Conservation (phyloP, 1,140 invertebrate species). For the Gyrodactylus salaris region DNA sequence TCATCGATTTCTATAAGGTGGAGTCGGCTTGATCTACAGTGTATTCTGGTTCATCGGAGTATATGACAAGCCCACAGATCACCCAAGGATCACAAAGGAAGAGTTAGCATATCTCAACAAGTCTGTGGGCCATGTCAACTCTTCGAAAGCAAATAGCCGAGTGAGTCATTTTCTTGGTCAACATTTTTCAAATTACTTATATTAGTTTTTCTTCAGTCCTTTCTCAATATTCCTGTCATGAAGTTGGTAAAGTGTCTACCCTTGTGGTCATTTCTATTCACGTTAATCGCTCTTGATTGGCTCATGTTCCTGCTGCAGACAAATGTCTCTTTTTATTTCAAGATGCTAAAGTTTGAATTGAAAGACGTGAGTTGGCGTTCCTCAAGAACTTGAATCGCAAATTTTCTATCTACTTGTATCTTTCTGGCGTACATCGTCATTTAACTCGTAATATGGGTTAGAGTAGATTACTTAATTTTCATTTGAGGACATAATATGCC, state of each 20-base stretch:
- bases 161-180: background rate
- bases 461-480: no score
- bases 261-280: background rate
- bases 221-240: background rate
- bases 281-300: background rate
- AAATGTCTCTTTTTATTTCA: background rate
- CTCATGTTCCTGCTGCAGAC: background rate
- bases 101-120: background rate
- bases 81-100: background rate
- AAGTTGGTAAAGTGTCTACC: background rate
- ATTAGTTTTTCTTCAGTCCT: background rate
- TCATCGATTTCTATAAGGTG: no score
- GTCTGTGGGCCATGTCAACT: no score
- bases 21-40: background rate
- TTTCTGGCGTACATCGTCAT: no score
- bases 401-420: no score
- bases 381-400: no score
- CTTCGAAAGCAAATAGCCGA: no score
- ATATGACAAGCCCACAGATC: background rate
- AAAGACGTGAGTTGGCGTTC: no score
- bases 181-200: background rate
- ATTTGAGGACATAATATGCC: no score
- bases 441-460: no score
- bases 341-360: no score
- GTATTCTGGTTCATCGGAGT: background rate